A percentile compares a stretch with the other conserved stretches of the same genome.
phyloP scores from a whole-genome alignment of 2,888 invertebrate genomes.

The Idaea dimidiata region DNA sequence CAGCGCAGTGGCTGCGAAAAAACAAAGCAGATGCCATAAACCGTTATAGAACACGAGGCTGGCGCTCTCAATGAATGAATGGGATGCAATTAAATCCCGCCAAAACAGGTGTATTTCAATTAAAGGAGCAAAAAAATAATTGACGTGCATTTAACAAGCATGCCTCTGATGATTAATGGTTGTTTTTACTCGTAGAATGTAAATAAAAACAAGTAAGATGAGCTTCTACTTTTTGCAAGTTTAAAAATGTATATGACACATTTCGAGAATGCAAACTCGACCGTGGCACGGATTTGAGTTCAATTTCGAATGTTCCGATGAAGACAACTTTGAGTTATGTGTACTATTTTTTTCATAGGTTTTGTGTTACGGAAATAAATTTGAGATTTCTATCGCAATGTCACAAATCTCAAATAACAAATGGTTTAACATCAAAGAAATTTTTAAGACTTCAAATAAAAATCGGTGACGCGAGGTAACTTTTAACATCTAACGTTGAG shows the following conservation, averaged over 20 bases:
- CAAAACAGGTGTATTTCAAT: slow-evolving; percentile 1
- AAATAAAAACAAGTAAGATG: background rate
- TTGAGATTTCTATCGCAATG: background rate
- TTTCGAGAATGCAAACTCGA: background rate
- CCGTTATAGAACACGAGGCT: background rate
- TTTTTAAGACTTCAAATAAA: no score
- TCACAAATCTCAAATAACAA: background rate
- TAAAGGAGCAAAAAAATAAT: background rate
- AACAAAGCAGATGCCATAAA: background rate
- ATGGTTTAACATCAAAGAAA: no score
- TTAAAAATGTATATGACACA: background rate
- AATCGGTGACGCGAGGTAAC: no score
- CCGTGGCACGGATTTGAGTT: background rate
- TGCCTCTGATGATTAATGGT: background rate
- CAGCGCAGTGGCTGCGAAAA: background rate
- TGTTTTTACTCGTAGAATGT: background rate
- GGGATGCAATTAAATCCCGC: slow-evolving; percentile 1
- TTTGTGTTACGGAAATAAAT: background rate
- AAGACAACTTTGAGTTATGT: background rate
- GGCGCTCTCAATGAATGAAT: background rate
- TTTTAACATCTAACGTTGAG: no score
- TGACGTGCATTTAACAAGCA: background rate
- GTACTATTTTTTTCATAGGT: background rate
- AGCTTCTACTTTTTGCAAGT: background rate
- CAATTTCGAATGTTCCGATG: background rate